phyloP scores from a whole-genome alignment of 2,113 vertebrate genomes.

The Falco punctatus region DNA sequence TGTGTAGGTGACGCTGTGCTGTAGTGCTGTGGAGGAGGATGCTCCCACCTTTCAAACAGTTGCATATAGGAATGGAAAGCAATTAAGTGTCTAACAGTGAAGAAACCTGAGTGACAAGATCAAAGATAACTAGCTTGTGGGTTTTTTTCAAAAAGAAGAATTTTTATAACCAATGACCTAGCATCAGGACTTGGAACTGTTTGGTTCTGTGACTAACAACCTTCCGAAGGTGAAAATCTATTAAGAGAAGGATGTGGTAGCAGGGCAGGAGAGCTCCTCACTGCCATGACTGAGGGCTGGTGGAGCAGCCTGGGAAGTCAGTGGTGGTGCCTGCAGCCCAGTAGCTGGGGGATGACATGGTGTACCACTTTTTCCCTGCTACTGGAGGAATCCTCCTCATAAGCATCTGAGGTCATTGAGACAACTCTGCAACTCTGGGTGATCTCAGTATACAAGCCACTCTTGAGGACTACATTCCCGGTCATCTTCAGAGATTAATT shows the following conservation, averaged over 20 bases:
- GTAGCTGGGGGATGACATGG: background rate
- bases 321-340: background rate
- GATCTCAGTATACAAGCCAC: background rate
- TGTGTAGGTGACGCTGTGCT: background rate
- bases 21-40: background rate
- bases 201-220: background rate
- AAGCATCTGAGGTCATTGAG: background rate
- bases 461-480: background rate
- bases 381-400: background rate
- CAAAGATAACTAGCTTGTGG: background rate
- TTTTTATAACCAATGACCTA: background rate
- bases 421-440: background rate
- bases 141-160: background rate
- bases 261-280: background rate
- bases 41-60: background rate
- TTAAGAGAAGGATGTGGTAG: background rate
- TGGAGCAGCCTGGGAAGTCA: fast-evolving
- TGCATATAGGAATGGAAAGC: background rate
- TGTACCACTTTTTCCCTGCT: background rate
- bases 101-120: background rate
- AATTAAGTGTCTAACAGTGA: background rate
- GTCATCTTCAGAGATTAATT: background rate
- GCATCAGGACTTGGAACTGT: background rate
- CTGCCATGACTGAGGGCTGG: fast-evolving
- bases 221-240: background rate